A percentile compares a stretch with the other conserved stretches of the same genome.
phyloP scores from a whole-genome alignment of 2,113 vertebrate species.

The Rhinopomastus cyanomelas region DNA sequence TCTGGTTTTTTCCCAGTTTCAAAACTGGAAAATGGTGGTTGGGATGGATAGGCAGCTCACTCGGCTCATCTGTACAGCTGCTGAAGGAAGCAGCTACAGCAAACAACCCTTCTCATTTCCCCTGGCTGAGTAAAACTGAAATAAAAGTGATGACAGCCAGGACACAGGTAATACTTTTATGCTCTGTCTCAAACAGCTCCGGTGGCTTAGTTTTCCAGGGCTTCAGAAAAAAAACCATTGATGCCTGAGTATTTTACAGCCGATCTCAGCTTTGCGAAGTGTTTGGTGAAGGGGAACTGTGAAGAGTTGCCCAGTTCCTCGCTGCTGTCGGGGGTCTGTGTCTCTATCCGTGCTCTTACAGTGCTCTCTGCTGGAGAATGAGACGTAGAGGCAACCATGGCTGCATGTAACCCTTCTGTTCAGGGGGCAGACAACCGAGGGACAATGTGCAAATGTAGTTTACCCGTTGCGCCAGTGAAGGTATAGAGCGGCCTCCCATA shows the following conservation, averaged over 20 bases:
- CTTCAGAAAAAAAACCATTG: not conserved
- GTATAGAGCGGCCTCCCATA: not conserved
- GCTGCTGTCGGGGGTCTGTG: not conserved
- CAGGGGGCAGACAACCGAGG: not conserved
- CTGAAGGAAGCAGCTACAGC: not conserved
- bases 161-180: not conserved
- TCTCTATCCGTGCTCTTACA: not conserved
- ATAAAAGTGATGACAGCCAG: not conserved
- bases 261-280: not conserved
- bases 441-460: not conserved
- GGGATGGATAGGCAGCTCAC: not conserved
- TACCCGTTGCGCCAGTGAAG: not conserved
- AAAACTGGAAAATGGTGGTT: not conserved
- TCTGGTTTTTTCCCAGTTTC: not conserved
- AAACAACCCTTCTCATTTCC: not conserved
- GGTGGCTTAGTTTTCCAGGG: not conserved
- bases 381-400: not conserved
- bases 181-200: not conserved
- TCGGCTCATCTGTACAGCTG: not conserved
- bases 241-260: not conserved
- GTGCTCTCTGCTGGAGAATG: constrained; percentile 46
- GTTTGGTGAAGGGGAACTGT: not conserved
- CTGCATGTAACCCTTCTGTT: not conserved
- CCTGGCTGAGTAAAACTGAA: not conserved
- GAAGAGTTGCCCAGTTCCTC: too few species aligned